A percentile compares a stretch with the other conserved stretches of the same genome.
Evolutionary conservation across 2,888 invertebrate genomes (phyloP).

Genomic region (Perizoma flavofasciatum): DNA sequence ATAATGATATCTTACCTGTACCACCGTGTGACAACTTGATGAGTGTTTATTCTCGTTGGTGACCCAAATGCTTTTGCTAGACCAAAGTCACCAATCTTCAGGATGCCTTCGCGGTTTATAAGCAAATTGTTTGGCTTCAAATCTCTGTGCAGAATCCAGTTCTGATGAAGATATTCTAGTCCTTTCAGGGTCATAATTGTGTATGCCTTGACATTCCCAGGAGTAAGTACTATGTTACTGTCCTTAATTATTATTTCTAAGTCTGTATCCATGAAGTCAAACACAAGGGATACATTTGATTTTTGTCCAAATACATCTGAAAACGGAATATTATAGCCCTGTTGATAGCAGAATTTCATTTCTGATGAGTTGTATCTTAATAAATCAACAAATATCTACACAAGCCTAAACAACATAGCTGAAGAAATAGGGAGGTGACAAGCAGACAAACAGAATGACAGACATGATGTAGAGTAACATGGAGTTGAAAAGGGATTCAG

Average conservation of each 20-base stretch:
- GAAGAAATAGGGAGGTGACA: too few species aligned
- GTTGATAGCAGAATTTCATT: too few species aligned
- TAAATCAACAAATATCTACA: too few species aligned
- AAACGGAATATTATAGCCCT: slow-evolving; percentile 41
- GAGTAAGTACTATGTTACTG: slow-evolving; percentile 92
- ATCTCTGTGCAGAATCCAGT: slow-evolving; percentile 99
- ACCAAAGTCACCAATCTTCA: slow-evolving; percentile 99
- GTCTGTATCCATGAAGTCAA: slow-evolving; percentile 99
- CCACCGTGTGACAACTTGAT: slow-evolving; percentile 98
- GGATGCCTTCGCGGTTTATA: slow-evolving; percentile 94
- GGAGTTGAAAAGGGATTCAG: too few species aligned
- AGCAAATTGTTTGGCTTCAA: slow-evolving; percentile 99
- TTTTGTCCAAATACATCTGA: slow-evolving; percentile 99
- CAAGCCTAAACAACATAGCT: too few species aligned
- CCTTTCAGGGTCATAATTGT: slow-evolving; percentile 97
- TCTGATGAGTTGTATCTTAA: too few species aligned
- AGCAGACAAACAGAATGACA: too few species aligned
- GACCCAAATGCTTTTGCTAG: slow-evolving; percentile 98
- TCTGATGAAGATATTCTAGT: slow-evolving; percentile 96
- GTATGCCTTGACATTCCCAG: slow-evolving; percentile 97
- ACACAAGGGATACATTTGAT: slow-evolving; percentile 98
- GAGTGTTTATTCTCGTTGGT: slow-evolving; percentile 97
- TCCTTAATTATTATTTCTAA: slow-evolving; percentile 97
- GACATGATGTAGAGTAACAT: too few species aligned
- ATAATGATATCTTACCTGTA: slow-evolving; percentile 85